phyloP scores from a whole-genome alignment of 1,140 invertebrate genomes.

The Centruroides vittatus region DNA sequence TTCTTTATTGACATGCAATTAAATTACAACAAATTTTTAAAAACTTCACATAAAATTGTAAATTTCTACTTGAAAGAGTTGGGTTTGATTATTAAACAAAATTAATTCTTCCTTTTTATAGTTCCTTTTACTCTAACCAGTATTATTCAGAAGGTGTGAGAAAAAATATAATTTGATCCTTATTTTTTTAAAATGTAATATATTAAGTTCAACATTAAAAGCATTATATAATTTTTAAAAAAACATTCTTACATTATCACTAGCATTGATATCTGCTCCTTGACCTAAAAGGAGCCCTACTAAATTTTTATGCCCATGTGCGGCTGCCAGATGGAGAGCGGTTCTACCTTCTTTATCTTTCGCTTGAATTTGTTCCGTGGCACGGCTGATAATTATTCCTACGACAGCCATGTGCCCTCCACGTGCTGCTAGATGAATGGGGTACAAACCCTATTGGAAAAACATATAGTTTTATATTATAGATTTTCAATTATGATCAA shows the following conservation, averaged over 20 bases:
- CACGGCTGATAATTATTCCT: slow-evolving; percentile 81
- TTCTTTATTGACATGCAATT: too few relatives aligned
- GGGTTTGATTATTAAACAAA: too few relatives aligned
- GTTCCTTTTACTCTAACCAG: too few relatives aligned
- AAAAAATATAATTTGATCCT: background rate
- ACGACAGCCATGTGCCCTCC: slow-evolving; percentile 92
- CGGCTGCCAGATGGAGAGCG: slow-evolving; percentile 87
- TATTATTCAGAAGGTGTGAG: background rate
- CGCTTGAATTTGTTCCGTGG: slow-evolving; percentile 80
- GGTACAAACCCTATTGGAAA: slow-evolving; percentile 25
- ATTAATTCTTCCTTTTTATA: too few relatives aligned
- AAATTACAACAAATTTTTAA: too few relatives aligned
- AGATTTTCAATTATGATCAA: too few relatives aligned
- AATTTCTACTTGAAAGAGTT: too few relatives aligned
- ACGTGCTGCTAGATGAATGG: slow-evolving; percentile 88
- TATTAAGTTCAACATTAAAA: background rate
- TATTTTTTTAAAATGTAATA: background rate
- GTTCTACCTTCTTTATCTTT: slow-evolving; percentile 91
- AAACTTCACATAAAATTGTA: too few relatives aligned
- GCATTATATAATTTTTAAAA: too few relatives aligned
- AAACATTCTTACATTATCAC: slow-evolving; percentile 54
- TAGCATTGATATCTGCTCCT: slow-evolving; percentile 94
- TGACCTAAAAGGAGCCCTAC: slow-evolving; percentile 91
- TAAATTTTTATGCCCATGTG: slow-evolving; percentile 94
- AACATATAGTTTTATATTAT: too few relatives aligned